Conservation (phyloP, 2,888 invertebrate genomes). For the Lasioglossum calceatum region DNA sequence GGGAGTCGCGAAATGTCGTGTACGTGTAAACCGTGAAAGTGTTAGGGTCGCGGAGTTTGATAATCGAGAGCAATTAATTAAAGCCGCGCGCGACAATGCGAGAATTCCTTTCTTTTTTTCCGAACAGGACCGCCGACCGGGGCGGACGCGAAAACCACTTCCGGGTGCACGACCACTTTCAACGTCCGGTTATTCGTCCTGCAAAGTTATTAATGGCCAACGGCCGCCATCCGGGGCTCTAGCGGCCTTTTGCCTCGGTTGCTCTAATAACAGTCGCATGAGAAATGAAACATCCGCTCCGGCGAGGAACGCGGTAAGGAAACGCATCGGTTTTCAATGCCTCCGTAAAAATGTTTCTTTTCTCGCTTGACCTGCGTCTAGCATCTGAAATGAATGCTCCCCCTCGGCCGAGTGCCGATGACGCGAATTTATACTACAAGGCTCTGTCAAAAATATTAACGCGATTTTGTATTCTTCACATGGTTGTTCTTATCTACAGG, state of each 20-base stretch:
- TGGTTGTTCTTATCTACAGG: not conserved
- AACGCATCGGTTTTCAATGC: slow-evolving; percentile 46
- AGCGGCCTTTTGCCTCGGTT: slow-evolving; percentile 57
- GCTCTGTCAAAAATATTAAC: not conserved
- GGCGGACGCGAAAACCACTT: slow-evolving; percentile 45
- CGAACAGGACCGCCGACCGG: not conserved
- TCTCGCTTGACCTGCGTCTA: slow-evolving; percentile 2
- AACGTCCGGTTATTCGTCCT: slow-evolving; percentile 64
- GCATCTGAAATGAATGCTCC: slow-evolving; percentile 1
- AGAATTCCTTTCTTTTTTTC: not conserved
- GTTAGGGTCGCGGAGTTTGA: slow-evolving; percentile 17
- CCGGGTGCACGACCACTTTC: slow-evolving; percentile 56
- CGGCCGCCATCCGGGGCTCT: slow-evolving; percentile 16
- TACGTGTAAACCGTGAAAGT: not conserved
- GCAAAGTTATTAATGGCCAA: slow-evolving; percentile 66
- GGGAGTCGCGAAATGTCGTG: not conserved
- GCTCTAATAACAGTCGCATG: slow-evolving; percentile 62
- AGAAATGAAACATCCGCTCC: slow-evolving; percentile 60
- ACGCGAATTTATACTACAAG: not conserved
- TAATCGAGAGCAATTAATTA: slow-evolving; percentile 57
- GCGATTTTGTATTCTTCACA: not conserved
- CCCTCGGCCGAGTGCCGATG: not conserved
- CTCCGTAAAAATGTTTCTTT: slow-evolving; percentile 29
- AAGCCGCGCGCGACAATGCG: slow-evolving; percentile 40
- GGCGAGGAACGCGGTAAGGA: slow-evolving; percentile 28